Conservation (phyloP, 1,140 invertebrate genomes). For the Palaemon carinicauda region DNA sequence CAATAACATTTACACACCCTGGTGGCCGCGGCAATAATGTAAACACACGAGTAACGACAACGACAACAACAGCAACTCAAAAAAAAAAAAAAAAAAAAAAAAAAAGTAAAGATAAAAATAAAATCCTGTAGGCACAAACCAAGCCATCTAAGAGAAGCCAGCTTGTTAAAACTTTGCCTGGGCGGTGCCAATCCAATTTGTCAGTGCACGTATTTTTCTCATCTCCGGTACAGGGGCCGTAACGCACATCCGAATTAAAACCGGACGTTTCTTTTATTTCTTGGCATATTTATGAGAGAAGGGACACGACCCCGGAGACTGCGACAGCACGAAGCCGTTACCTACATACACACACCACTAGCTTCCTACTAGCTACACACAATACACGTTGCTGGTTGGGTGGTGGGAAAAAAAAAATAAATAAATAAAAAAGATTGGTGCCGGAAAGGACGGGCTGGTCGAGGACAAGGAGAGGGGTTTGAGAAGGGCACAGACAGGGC, state of each 20-base stretch:
- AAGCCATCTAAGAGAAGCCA: not conserved
- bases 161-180: not conserved
- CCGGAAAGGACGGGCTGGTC: not conserved
- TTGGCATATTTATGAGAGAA: slow-evolving; percentile 22
- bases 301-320: slow-evolving; percentile 11
- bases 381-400: not conserved
- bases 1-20: not conserved
- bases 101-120: not conserved
- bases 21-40: not conserved
- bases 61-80: not conserved
- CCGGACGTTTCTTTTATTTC: slow-evolving; percentile 30
- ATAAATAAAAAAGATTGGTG: not conserved
- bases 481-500: not conserved
- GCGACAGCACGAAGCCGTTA: not conserved
- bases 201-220: not conserved
- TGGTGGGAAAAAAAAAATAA: not conserved
- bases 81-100: not conserved
- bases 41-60: not conserved
- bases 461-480: not conserved
- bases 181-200: slow-evolving; percentile 14
- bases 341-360: no score
- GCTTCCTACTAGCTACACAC: not conserved
- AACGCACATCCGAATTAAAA: slow-evolving; percentile 33
- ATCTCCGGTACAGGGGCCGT: not conserved
- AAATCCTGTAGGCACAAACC: not conserved